Percentiles rank a stretch among this genome's conserved stretches.
Conservation (phyloP, 2,888 invertebrate genomes). For the Phaedon cochleariae region DNA sequence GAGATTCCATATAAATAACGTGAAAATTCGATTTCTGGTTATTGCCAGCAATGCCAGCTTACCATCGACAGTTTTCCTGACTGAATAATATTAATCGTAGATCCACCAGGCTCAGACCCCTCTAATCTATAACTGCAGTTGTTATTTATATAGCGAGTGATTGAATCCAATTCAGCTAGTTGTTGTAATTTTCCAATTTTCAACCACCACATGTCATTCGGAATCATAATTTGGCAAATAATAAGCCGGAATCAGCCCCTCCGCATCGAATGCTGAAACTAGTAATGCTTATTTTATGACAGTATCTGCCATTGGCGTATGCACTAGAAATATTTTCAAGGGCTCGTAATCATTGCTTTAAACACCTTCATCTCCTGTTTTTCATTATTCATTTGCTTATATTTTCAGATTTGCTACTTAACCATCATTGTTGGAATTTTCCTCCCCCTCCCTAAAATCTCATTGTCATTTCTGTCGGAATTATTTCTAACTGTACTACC, state of each 20-base stretch:
- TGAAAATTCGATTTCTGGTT: too few relatives aligned
- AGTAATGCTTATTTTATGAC: conserved; percentile 25
- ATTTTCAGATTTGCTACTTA: too few relatives aligned
- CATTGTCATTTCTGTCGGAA: too few relatives aligned
- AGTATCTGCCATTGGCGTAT: conserved; percentile 24
- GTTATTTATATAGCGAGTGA: conserved; percentile 26
- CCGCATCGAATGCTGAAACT: neutral
- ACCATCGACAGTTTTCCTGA: conserved; percentile 11
- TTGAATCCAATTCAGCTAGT: conserved; percentile 35
- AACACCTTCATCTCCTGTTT: too few relatives aligned
- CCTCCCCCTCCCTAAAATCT: too few relatives aligned
- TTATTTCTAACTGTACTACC: too few relatives aligned
- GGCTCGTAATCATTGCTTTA: too few relatives aligned
- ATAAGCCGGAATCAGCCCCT: conserved; percentile 27
- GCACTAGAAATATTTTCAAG: too few relatives aligned
- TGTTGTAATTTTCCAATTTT: conserved; percentile 49
- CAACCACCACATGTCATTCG: conserved; percentile 48
- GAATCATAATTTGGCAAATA: conserved; percentile 46
- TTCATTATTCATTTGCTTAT: too few relatives aligned
- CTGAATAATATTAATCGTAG: neutral
- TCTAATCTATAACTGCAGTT: neutral
- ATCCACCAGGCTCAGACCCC: conserved; percentile 12
- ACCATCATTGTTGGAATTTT: too few relatives aligned
- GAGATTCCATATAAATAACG: too few relatives aligned
- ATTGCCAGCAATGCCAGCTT: neutral